These are phyloP conservation scores for Tupiocoris notatus DNA, from an alignment of 2,888 invertebrate species.

Conservation along the genomic window DNA sequence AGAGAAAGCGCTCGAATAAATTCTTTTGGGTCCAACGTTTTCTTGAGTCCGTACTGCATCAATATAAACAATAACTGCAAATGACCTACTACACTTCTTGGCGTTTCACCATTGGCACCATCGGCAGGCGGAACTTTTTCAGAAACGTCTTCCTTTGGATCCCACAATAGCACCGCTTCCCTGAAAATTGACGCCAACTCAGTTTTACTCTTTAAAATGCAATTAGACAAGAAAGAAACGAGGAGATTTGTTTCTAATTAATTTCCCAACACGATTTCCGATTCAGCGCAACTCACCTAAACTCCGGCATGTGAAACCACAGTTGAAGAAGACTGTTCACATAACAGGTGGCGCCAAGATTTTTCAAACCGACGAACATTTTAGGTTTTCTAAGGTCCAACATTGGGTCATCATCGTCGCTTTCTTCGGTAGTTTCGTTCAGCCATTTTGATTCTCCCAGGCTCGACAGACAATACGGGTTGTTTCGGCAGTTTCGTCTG, in stretches of 20 bases:
- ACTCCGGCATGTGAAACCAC: constrained; percentile 63
- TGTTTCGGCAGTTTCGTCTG: constrained; percentile 61
- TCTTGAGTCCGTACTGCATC: constrained; percentile 59
- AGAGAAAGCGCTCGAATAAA: constrained; percentile 60
- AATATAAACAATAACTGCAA: constrained; percentile 63
- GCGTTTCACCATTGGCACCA: constrained; percentile 46
- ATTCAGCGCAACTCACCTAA: constrained; percentile 54
- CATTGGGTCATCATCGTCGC: constrained; percentile 52
- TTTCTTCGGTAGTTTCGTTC: constrained; percentile 56
- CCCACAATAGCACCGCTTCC: constrained; percentile 60
- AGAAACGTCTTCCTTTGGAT: constrained; percentile 55
- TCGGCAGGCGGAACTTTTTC: background rate
- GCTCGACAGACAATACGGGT: constrained; percentile 61
- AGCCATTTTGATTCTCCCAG: constrained; percentile 62
- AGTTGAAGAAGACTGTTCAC: constrained; percentile 64
- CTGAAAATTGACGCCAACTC: constrained; percentile 7
- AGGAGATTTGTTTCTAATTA: background rate
- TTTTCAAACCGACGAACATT: constrained; percentile 61
- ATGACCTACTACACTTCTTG: constrained; percentile 58
- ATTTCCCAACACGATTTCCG: too few species aligned
- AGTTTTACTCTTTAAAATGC: too few species aligned
- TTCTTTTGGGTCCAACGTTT: constrained; percentile 60
- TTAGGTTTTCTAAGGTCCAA: constrained; percentile 55
- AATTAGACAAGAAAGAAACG: too few species aligned
- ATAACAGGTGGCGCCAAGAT: constrained; percentile 66